Percentiles rank a stretch among this genome's conserved stretches.
These are phyloP conservation scores for Apamea epomidion DNA, from an alignment of 2,888 invertebrate species.

Conservation along the genomic window DNA sequence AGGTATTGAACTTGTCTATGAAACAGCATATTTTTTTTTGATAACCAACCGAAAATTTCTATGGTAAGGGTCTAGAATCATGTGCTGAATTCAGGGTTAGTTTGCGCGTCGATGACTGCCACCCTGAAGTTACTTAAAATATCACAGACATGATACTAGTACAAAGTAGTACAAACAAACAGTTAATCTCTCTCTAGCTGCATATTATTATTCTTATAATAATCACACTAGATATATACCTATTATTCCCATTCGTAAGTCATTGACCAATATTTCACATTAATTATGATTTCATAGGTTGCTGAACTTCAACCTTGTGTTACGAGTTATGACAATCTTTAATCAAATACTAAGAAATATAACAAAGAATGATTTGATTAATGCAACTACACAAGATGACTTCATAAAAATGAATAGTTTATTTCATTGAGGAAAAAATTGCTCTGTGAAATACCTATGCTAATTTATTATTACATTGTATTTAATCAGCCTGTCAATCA, in stretches of 20 bases:
- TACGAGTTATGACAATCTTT: slow-evolving; percentile 9
- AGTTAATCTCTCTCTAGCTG: background rate
- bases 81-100: too few species aligned
- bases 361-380: slow-evolving; percentile 34
- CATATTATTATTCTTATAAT: background rate
- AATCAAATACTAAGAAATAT: slow-evolving; percentile 37
- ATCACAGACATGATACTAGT: background rate
- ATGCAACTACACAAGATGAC: slow-evolving; percentile 10
- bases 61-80: too few species aligned
- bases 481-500: slow-evolving; percentile 19
- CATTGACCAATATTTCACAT: slow-evolving; percentile 36
- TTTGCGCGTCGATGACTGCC: too few species aligned
- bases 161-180: background rate
- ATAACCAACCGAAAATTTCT: too few species aligned
- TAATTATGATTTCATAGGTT: slow-evolving; percentile 40
- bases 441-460: slow-evolving; percentile 12
- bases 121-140: background rate
- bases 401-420: slow-evolving; percentile 8
- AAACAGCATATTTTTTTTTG: too few species aligned
- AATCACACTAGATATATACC: slow-evolving; percentile 10
- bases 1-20: too few species aligned
- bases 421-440: slow-evolving; percentile 2
- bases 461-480: slow-evolving; percentile 38
- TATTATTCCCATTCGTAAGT: slow-evolving; percentile 18
- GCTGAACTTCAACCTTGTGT: slow-evolving; percentile 27